Conservation (phyloP, 2,888 invertebrate species). For the Polyommatus icarus region DNA sequence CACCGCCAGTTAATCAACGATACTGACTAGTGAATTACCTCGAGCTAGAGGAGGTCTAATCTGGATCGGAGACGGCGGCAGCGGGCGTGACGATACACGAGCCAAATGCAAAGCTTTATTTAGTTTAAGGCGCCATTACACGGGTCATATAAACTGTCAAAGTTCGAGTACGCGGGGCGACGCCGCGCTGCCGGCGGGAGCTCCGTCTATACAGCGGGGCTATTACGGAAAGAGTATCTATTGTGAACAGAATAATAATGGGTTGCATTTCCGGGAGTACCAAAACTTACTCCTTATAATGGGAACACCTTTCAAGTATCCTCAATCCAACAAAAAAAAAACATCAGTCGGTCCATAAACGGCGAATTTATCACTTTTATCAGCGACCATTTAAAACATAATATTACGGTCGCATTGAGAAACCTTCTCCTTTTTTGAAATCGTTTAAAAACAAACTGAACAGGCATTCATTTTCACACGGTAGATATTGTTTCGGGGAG, state of each 20-base stretch:
- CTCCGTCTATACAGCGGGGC: constrained; percentile 32
- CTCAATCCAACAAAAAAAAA: too few relatives aligned
- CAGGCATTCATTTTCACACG: too few relatives aligned
- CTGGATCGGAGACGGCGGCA: constrained; percentile 63
- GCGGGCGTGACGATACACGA: constrained; percentile 61
- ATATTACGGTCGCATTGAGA: too few relatives aligned
- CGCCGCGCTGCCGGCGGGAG: constrained; percentile 51
- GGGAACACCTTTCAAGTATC: too few relatives aligned
- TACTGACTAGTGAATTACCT: constrained; percentile 33
- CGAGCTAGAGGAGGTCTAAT: constrained; percentile 54
- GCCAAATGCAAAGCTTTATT: constrained; percentile 77
- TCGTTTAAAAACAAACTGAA: too few relatives aligned
- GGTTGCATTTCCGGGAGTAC: too few relatives aligned
- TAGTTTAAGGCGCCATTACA: constrained; percentile 78
- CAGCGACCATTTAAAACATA: too few relatives aligned
- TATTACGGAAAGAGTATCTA: not conserved
- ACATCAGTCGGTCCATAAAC: too few relatives aligned
- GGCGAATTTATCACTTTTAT: too few relatives aligned
- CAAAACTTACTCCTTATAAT: too few relatives aligned
- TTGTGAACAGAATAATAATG: not conserved
- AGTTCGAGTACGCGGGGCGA: constrained; percentile 65
- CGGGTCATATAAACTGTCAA: constrained; percentile 80
- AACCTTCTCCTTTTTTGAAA: too few relatives aligned
- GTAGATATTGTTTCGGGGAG: too few relatives aligned
- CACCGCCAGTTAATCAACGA: not conserved